phyloP scores from a whole-genome alignment of 1,140 invertebrate genomes.

The Nasonia longicornis region DNA sequence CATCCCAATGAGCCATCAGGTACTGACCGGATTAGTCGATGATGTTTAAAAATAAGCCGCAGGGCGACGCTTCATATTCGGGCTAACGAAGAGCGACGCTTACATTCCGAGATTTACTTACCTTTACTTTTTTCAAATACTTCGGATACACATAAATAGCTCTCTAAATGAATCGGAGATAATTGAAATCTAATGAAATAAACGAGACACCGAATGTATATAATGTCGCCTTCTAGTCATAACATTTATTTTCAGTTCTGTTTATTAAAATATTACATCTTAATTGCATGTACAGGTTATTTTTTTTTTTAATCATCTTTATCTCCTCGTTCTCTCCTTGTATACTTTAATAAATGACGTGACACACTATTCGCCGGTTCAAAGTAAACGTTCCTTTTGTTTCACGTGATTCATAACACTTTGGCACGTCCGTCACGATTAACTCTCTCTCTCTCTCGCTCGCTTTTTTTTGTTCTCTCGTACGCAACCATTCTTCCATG shows the following conservation, averaged over 20 bases:
- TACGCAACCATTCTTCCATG: neutral
- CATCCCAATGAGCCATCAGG: neutral
- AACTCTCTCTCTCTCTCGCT: neutral
- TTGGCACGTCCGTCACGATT: constrained; percentile 40
- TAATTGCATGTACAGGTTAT: constrained; percentile 41
- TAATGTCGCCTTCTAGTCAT: constrained; percentile 34
- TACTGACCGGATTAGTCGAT: neutral
- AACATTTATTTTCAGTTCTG: constrained; percentile 48
- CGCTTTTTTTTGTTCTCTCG: neutral
- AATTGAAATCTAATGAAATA: neutral
- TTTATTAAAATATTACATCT: constrained; percentile 50
- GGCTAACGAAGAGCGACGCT: neutral
- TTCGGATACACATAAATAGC: neutral
- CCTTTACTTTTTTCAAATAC: neutral
- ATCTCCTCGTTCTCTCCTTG: constrained; percentile 14
- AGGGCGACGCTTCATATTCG: neutral
- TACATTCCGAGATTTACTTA: neutral
- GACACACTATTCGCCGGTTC: neutral
- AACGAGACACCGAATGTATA: constrained; percentile 2
- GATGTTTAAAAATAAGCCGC: constrained; percentile 15
- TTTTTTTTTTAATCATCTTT: constrained; percentile 20
- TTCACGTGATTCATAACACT: constrained; percentile 34
- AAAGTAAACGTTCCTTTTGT: constrained; percentile 25
- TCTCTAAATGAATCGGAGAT: neutral
- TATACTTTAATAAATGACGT: constrained; percentile 37